Evolutionary conservation across 2,888 invertebrate species (phyloP).

Genomic region (Lepidochitona cinerea): DNA sequence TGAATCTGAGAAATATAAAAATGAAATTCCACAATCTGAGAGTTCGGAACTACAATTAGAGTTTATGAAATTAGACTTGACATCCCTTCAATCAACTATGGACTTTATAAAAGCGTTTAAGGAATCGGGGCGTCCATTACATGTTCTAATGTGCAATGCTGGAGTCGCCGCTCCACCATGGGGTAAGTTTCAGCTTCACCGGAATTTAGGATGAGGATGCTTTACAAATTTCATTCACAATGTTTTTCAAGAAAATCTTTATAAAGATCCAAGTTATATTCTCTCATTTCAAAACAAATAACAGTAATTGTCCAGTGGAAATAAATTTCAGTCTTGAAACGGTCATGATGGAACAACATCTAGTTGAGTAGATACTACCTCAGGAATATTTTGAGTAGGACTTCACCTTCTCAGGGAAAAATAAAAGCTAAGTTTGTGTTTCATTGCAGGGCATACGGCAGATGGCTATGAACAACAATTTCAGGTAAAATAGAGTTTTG

Average conservation of each 20-base stretch:
- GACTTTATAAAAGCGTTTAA: slow-evolving; percentile 46
- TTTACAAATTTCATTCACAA: too few species aligned
- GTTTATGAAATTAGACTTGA: slow-evolving; percentile 43
- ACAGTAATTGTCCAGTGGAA: too few species aligned
- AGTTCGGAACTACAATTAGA: slow-evolving; percentile 33
- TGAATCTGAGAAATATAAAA: slow-evolving; percentile 12
- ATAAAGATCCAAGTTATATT: too few species aligned
- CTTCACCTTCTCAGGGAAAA: too few species aligned
- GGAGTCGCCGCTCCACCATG: slow-evolving; percentile 35
- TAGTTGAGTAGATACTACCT: too few species aligned
- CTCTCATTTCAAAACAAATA: too few species aligned
- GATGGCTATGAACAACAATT: slow-evolving; percentile 41
- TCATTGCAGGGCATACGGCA: slow-evolving; percentile 38
- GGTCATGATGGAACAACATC: too few species aligned
- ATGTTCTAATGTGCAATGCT: slow-evolving; percentile 50
- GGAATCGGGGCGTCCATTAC: slow-evolving; percentile 31
- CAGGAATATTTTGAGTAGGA: too few species aligned
- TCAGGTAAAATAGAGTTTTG: slow-evolving; percentile 31
- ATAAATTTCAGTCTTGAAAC: too few species aligned
- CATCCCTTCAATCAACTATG: slow-evolving; percentile 45
- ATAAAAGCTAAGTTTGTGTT: too few species aligned
- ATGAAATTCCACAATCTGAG: slow-evolving; percentile 30
- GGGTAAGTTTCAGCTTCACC: slow-evolving; percentile 26
- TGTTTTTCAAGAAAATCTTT: too few species aligned
- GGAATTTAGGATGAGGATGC: too few species aligned